Evolutionary conservation across 2,797 vertebrate genomes (phyloP).

Genomic region (Anomalospiza imberbis): DNA sequence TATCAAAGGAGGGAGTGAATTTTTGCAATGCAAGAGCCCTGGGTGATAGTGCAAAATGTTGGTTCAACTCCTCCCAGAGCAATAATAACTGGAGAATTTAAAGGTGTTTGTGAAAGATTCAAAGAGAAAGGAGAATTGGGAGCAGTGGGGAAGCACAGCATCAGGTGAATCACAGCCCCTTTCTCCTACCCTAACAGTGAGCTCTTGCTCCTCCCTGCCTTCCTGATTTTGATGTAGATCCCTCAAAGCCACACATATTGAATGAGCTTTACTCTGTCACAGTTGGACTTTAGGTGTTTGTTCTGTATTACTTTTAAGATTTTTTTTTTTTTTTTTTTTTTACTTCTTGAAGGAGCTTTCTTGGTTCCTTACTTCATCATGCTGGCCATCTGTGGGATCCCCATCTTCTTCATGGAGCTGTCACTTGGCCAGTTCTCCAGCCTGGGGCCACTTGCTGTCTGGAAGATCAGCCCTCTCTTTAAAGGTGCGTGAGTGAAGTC

Average conservation of each 20-base stretch:
- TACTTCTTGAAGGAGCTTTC: conserved; percentile 73
- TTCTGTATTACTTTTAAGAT: not conserved
- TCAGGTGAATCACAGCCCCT: not conserved
- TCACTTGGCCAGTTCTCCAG: conserved; percentile 83
- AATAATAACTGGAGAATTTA: not conserved
- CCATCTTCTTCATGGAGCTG: conserved; percentile 82
- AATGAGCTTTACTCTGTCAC: not conserved
- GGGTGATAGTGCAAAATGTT: not conserved
- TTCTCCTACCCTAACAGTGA: not conserved
- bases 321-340: not conserved
- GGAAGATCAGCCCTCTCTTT: conserved; percentile 83
- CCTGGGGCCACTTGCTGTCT: conserved; percentile 77
- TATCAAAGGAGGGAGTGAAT: accelerated
- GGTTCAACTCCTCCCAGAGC: not conserved
- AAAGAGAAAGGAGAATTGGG: not conserved
- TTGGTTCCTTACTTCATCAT: conserved; percentile 82
- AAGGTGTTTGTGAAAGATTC: not conserved
- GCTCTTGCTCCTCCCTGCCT: not conserved
- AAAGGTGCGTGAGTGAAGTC: conserved; percentile 71
- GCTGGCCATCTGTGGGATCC: conserved; percentile 80
- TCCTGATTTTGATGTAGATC: not conserved
- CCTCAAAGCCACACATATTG: not conserved
- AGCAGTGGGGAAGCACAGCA: not conserved
- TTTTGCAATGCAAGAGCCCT: not conserved
- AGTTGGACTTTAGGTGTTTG: not conserved